phyloP scores from a whole-genome alignment of 30 jellyfish, hydroid and myxozoan species.

The Pseudorhiza aurosa region DNA sequence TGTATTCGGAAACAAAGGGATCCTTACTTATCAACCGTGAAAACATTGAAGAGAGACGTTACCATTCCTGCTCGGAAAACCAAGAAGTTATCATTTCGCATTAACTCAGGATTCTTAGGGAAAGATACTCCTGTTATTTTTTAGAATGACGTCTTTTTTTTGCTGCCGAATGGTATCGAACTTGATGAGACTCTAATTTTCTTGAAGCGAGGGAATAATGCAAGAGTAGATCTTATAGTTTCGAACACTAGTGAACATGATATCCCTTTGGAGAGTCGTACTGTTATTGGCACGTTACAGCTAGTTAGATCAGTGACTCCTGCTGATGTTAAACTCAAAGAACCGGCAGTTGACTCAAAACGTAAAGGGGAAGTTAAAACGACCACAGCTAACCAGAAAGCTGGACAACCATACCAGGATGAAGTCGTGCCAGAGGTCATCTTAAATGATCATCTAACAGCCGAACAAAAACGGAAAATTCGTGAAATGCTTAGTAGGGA shows the following conservation, averaged over 20 bases:
- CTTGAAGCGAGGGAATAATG: slow-evolving; percentile 6
- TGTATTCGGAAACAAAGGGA: slow-evolving; percentile 3
- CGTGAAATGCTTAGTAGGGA: slow-evolving; percentile 1
- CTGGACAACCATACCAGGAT: neutral
- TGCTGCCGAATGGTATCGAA: slow-evolving; percentile 12
- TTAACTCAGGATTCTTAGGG: slow-evolving; percentile 7
- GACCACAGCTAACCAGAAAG: neutral
- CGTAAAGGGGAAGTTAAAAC: neutral
- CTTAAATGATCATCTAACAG: neutral
- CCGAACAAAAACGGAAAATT: neutral
- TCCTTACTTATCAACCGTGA: slow-evolving; percentile 35
- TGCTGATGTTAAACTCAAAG: slow-evolving; percentile 4
- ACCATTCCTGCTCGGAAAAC: slow-evolving; percentile 24
- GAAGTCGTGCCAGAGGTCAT: slow-evolving; percentile 7
- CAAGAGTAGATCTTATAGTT: neutral
- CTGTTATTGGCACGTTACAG: slow-evolving; percentile 12
- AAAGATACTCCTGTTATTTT: slow-evolving; percentile 13
- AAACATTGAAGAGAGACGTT: slow-evolving; percentile 1
- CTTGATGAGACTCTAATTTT: neutral
- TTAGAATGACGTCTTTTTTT: neutral
- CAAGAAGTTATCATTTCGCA: slow-evolving; percentile 1
- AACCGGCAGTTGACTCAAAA: neutral
- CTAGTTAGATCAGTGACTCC: slow-evolving; percentile 21
- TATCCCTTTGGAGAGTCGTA: neutral
- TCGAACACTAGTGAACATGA: slow-evolving; percentile 18